phyloP scores from a whole-genome alignment of 2,113 vertebrate species.

The Tautogolabrus adspersus region DNA sequence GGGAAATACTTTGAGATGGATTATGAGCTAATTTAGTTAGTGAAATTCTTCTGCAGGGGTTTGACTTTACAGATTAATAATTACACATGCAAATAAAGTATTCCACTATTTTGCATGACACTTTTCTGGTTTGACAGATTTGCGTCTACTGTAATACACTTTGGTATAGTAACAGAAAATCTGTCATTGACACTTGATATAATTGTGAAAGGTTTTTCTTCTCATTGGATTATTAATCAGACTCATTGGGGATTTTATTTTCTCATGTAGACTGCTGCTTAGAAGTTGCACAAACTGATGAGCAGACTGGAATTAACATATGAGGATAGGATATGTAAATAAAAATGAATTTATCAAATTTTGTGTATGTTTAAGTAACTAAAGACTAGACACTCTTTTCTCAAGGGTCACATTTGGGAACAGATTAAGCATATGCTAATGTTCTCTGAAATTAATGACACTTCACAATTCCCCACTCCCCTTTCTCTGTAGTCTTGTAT shows the following conservation, averaged over 20 bases:
- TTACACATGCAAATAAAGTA: constrained; percentile 44
- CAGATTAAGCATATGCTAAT: constrained; percentile 48
- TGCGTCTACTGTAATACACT: constrained; percentile 27
- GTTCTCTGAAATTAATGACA: constrained; percentile 59
- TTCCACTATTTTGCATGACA: constrained; percentile 44
- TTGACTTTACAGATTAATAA: background rate
- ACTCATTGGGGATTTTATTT: background rate
- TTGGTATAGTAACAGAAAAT: constrained; percentile 4
- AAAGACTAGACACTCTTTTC: background rate
- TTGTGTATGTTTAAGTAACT: constrained; percentile 8
- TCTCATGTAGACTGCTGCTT: background rate
- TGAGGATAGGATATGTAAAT: constrained; percentile 3
- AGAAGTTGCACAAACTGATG: constrained; percentile 1
- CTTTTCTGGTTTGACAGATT: constrained; percentile 37
- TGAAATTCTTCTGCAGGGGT: background rate
- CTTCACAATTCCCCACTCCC: constrained; percentile 23
- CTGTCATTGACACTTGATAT: background rate
- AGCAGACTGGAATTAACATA: background rate
- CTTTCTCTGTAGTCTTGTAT: constrained; percentile 88
- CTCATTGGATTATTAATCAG: background rate
- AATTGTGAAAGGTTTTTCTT: background rate
- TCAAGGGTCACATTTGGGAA: constrained; percentile 37
- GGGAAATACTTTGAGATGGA: background rate
- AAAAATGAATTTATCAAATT: background rate
- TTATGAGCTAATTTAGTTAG: background rate